Evolutionary conservation across 2,888 invertebrate genomes (phyloP), one percentile per base, ranked within the genome.

Genomic region (Metallyticus violacea): DNA sequence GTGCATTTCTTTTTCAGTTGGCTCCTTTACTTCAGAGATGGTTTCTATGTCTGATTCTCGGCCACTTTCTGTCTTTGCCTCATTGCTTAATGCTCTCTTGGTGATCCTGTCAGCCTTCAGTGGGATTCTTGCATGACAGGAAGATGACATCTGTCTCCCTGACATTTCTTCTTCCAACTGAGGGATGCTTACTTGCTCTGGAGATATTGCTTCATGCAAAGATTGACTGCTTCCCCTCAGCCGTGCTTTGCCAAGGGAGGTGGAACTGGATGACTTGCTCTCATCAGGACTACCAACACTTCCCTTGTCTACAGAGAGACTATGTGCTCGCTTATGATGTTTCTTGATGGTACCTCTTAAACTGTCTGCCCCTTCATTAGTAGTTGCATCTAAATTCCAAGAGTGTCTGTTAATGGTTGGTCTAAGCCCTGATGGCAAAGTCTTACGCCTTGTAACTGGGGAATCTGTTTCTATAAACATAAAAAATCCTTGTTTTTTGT

Each of bases 401-500:
- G 93, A 93, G 88, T 92, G 92, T 30, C 93, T 90, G 79, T 92
- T 92, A 6, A 91, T 89, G 28, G 79, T 81, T 4, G 92, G 90
- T 76, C 91, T 90, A 1, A 92, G 78, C 7, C 87, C 91, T 2
- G 92, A 91, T 3, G 92, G 92, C 26, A 92, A 88, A 0, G 92
- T 92, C 79, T 91, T 91, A n/a, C 92, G 90, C 87, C 92, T 90
- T 0, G 91, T 91, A 0, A 92, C 91, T 0, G 92, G 91, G 5
- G 92, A 92, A 88, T 93, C 93, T 3, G 92, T 92, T 87, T 93
- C 93, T 86, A 93, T 93, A 86, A 92, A 93, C 92, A 93, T 93
- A 86, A 92, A 93, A 15, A 93, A 91, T 25, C 87, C 81, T 26
- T 86, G 86, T 28, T 87, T 87, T 2, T 86, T 77, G 77, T 84